phyloP scores from a whole-genome alignment of 35 echinoderm and acorn worm species.

The Apostichopus californicus region DNA sequence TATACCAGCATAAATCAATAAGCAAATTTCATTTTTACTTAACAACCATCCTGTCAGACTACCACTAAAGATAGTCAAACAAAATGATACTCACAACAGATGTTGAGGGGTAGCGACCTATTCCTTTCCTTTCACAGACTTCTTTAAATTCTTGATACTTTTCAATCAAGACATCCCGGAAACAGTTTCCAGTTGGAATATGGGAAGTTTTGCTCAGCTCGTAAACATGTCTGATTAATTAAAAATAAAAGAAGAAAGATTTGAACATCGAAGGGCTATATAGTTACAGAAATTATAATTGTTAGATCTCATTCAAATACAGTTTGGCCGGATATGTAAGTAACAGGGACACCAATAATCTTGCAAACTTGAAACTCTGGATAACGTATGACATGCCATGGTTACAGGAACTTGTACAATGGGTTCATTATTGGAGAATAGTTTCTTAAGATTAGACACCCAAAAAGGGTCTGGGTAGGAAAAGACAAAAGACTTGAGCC shows the following conservation, averaged over 20 bases:
- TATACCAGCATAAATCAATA: too few species aligned
- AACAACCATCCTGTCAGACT: too few species aligned
- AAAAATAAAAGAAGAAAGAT: background rate
- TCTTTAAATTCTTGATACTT: slow-evolving; percentile 69
- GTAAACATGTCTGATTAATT: slow-evolving; percentile 72
- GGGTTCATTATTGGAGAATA: too few species aligned
- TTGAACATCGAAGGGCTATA: background rate
- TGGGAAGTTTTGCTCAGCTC: slow-evolving; percentile 81
- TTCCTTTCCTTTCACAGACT: slow-evolving; percentile 52
- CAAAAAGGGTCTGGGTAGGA: too few species aligned
- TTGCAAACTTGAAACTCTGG: too few species aligned
- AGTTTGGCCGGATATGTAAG: background rate
- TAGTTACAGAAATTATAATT: background rate
- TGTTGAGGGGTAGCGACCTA: slow-evolving; percentile 57
- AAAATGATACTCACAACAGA: slow-evolving; percentile 65
- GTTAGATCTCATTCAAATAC: background rate
- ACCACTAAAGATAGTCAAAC: too few species aligned
- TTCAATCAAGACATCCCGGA: slow-evolving; percentile 64
- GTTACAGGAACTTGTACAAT: too few species aligned
- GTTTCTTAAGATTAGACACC: too few species aligned
- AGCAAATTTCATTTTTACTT: too few species aligned
- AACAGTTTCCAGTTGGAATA: slow-evolving; percentile 57
- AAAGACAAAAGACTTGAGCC: too few species aligned
- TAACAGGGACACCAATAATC: too few species aligned
- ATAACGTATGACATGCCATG: too few species aligned